These are phyloP conservation scores for Atlantisia rogersi DNA, from an alignment of 2,113 vertebrate genomes.

Conservation along the genomic window DNA sequence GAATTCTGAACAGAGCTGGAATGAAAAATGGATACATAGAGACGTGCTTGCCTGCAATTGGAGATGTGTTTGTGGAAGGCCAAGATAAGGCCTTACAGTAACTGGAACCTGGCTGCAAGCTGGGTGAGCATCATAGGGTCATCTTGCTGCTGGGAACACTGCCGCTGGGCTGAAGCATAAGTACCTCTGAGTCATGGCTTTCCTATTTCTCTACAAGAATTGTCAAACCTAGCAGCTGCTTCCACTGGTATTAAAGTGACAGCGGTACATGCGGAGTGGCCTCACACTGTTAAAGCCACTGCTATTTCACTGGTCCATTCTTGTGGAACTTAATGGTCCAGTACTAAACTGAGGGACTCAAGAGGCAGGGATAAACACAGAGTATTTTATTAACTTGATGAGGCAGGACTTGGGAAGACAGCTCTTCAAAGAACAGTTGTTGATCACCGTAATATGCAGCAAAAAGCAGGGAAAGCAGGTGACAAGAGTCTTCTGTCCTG, in stretches of 20 bases:
- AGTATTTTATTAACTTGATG: background rate
- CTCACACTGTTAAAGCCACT: background rate
- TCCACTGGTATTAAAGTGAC: background rate
- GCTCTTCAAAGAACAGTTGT: background rate
- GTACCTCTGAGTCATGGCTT: background rate
- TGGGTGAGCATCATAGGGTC: background rate
- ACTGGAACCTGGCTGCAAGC: background rate
- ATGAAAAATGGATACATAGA: background rate
- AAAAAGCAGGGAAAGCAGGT: background rate
- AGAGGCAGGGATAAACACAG: background rate
- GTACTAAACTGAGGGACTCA: background rate
- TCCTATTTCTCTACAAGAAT: background rate
- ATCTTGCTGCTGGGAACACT: background rate
- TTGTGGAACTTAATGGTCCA: background rate
- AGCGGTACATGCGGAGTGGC: background rate
- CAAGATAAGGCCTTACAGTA: background rate
- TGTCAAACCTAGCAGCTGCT: background rate
- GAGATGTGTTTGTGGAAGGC: background rate
- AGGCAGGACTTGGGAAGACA: background rate
- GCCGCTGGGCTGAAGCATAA: background rate
- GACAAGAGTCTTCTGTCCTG: fast-evolving
- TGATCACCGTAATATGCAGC: background rate
- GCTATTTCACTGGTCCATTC: background rate
- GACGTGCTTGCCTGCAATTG: background rate
- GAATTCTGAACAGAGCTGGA: background rate